Percentiles rank a stretch among this genome's conserved stretches.
These are phyloP conservation scores for Hippoglossus hippoglossus DNA, from an alignment of 2,797 vertebrate genomes.

Conservation along the genomic window DNA sequence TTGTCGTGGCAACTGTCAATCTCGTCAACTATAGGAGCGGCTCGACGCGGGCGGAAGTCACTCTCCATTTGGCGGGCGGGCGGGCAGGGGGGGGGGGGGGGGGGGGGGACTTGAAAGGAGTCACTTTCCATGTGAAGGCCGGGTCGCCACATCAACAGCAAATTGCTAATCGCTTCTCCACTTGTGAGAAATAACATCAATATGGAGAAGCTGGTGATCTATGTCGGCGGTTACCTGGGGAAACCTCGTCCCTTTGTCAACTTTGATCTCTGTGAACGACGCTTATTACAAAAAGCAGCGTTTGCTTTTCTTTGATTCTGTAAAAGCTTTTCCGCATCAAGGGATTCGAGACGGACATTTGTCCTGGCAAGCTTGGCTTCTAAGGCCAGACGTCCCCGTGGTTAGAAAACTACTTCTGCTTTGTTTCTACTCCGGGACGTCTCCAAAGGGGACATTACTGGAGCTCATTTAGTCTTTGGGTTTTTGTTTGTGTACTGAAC, in stretches of 20 bases:
- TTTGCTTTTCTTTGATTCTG: constrained; percentile 53
- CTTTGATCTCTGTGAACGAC: constrained; percentile 55
- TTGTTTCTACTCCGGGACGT: constrained; percentile 43
- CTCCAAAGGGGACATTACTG: constrained; percentile 71
- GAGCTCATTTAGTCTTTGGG: constrained; percentile 41
- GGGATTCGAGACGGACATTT: constrained; percentile 41
- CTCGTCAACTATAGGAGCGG: constrained; percentile 23
- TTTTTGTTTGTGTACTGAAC: constrained; percentile 48
- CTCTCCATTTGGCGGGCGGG: neutral
- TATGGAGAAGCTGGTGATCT: constrained; percentile 7
- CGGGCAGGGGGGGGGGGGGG: too few relatives aligned
- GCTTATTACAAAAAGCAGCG: constrained; percentile 36
- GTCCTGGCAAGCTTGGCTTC: constrained; percentile 33
- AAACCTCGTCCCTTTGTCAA: constrained; percentile 15
- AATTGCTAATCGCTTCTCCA: constrained; percentile 37
- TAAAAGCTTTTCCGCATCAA: constrained; percentile 73
- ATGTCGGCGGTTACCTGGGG: constrained; percentile 14
- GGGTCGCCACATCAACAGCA: constrained; percentile 37
- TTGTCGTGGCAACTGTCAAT: constrained; percentile 65
- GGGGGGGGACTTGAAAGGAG: constrained; percentile 44
- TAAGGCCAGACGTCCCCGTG: constrained; percentile 48
- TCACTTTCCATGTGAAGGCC: constrained; percentile 45
- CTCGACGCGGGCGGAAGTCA: constrained; percentile 15
- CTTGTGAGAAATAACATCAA: constrained; percentile 52
- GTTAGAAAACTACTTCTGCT: constrained; percentile 64